A percentile compares a stretch with the other conserved stretches of the same genome.
These are phyloP conservation scores for Alcedo atthis DNA, from an alignment of 2,797 vertebrate species.

Conservation along the genomic window DNA sequence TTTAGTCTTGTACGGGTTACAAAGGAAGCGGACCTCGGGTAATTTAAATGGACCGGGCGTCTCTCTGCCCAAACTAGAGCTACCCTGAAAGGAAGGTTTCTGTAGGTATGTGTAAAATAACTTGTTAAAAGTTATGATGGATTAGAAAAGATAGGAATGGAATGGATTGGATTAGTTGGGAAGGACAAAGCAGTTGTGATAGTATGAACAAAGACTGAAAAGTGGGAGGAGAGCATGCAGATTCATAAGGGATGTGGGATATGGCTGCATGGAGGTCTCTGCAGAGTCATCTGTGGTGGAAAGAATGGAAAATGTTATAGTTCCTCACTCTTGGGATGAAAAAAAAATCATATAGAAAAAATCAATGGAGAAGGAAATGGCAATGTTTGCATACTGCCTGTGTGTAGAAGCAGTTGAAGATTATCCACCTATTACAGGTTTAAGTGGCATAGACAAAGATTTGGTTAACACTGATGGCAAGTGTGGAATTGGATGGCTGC, in stretches of 20 bases:
- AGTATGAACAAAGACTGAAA: background rate
- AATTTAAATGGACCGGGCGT: background rate
- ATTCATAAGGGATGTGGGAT: background rate
- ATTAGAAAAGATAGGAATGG: background rate
- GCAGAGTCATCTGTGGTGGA: background rate
- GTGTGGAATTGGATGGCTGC: background rate
- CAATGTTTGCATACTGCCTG: accelerated
- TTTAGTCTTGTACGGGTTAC: background rate
- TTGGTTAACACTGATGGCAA: accelerated
- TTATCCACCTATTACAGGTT: background rate
- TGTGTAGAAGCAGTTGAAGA: background rate
- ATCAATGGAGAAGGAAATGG: accelerated
- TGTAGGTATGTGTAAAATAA: accelerated
- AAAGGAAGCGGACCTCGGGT: background rate
- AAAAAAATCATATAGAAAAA: accelerated
- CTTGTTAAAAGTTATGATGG: background rate
- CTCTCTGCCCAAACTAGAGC: background rate
- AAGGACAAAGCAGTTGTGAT: background rate
- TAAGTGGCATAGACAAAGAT: background rate
- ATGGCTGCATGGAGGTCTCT: background rate
- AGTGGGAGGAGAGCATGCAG: background rate
- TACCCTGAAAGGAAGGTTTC: background rate
- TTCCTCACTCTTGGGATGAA: background rate
- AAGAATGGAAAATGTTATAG: background rate
- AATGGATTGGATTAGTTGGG: background rate